These are phyloP conservation scores for Synanceia verrucosa DNA, from an alignment of 2,797 vertebrate species.

Conservation along the genomic window DNA sequence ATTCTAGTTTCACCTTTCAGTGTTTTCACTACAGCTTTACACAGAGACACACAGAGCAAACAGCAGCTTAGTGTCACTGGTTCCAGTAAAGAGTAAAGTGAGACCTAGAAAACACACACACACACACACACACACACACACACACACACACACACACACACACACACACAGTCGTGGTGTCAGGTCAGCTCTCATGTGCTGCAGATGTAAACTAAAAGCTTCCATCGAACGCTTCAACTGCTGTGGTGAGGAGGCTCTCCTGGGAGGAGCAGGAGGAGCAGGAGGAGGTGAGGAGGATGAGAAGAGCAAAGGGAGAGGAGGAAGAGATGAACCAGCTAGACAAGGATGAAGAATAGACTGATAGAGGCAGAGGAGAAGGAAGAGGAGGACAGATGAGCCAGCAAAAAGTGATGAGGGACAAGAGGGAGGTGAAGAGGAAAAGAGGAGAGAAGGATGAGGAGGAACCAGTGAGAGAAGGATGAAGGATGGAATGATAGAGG, in stretches of 20 bases:
- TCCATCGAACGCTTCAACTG: conserved; percentile 71
- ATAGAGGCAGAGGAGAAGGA: not conserved
- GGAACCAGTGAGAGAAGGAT: not conserved
- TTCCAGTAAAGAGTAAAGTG: conserved; percentile 70
- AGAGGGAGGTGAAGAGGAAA: not conserved
- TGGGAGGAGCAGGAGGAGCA: conserved; percentile 13
- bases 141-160: conserved; percentile 32
- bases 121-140: conserved; percentile 1
- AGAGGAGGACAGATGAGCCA: not conserved
- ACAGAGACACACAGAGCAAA: conserved; percentile 23
- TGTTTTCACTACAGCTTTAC: no score
- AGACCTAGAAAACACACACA: conserved; percentile 30
- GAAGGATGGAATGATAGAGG: not conserved
- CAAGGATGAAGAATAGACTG: not conserved
- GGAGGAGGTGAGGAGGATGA: not conserved
- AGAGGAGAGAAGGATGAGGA: conserved; percentile 4
- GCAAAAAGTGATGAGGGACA: not conserved
- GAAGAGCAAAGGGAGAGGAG: not conserved
- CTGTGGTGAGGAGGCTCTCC: conserved; percentile 55
- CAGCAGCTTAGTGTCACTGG: conserved; percentile 53
- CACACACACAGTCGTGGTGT: conserved; percentile 45
- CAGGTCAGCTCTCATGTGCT: conserved; percentile 71
- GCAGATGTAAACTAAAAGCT: conserved; percentile 87
- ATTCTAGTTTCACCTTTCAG: no score
- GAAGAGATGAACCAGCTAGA: not conserved